A percentile compares a stretch with the other conserved stretches of the same genome.
Evolutionary conservation across 2,113 vertebrate species (phyloP).

Genomic region (Urocynchramus pylzowi): DNA sequence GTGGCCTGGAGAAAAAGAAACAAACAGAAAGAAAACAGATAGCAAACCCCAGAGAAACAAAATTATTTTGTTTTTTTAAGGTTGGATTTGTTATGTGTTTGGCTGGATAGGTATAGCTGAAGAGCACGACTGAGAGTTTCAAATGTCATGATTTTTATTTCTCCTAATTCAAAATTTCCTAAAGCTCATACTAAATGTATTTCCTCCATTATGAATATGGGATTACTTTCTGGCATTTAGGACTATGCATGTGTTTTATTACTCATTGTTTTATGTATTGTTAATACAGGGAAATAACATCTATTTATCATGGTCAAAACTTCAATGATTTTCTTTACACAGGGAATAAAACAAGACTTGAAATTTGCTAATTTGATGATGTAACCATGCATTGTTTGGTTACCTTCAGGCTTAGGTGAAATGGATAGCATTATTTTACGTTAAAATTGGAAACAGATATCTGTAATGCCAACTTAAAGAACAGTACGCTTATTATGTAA

Average conservation of each 20-base stretch:
- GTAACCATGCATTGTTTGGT: rapidly evolving
- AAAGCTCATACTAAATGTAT: background rate
- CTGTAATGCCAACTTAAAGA: background rate
- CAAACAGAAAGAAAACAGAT: background rate
- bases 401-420: background rate
- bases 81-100: background rate
- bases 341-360: background rate
- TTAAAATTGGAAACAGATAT: background rate
- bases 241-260: background rate
- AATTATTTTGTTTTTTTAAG: background rate
- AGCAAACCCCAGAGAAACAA: background rate
- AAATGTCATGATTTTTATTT: background rate
- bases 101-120: background rate
- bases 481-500: background rate
- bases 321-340: background rate
- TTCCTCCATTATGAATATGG: background rate
- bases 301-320: background rate
- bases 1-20: background rate
- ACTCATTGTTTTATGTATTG: background rate
- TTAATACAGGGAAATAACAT: background rate
- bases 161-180: background rate
- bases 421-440: background rate
- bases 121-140: background rate
- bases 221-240: background rate
- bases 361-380: background rate